Percentiles rank a stretch among this genome's conserved stretches.
phyloP scores from a whole-genome alignment of 2,113 vertebrate species.

The Pygoscelis antarcticus region DNA sequence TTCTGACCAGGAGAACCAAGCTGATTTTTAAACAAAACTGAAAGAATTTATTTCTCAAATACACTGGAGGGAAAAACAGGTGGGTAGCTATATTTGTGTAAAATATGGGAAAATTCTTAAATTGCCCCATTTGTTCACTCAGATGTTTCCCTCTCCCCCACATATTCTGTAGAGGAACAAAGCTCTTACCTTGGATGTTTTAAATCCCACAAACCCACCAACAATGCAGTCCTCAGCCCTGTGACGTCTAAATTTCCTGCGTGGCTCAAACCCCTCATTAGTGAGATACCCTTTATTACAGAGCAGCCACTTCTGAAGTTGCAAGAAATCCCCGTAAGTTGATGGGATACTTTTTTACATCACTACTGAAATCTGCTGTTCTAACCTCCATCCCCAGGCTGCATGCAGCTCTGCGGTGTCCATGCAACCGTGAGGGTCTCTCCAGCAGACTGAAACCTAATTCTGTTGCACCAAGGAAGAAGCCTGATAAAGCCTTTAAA shows the following conservation, averaged over 20 bases:
- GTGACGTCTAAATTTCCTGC: background rate
- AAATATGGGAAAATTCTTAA: background rate
- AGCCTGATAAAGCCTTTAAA: background rate
- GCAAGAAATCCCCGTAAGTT: background rate
- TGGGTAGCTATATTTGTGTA: background rate
- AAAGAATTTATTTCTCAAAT: background rate
- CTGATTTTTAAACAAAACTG: background rate
- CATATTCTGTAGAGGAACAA: background rate
- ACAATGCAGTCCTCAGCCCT: background rate
- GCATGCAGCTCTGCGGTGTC: background rate
- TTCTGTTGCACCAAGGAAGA: background rate
- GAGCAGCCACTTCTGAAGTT: background rate
- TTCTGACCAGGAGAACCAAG: background rate
- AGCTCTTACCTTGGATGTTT: background rate
- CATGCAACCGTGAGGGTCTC: accelerated
- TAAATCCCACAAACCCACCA: background rate
- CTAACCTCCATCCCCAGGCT: background rate
- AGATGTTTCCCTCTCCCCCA: background rate
- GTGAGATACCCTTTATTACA: background rate
- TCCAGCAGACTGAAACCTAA: background rate
- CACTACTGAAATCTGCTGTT: background rate
- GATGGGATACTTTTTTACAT: background rate
- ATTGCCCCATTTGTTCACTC: background rate
- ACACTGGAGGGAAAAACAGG: background rate
- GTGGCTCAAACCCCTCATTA: background rate